Evolutionary conservation across 2,888 invertebrate genomes (phyloP).

Genomic region (Thereva nobilitata): DNA sequence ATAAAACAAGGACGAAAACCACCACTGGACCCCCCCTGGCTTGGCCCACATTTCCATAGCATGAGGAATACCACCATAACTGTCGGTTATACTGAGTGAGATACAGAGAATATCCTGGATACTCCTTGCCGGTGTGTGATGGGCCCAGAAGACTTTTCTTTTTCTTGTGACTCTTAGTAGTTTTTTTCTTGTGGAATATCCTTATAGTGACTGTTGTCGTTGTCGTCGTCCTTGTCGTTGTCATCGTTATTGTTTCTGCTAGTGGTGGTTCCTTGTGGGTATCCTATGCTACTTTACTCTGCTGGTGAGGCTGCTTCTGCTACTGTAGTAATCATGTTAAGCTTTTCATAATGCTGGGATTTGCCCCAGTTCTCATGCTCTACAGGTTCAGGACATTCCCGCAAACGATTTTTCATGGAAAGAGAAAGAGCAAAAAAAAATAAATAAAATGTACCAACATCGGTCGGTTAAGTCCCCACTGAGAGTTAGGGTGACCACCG

Average conservation of each 20-base stretch:
- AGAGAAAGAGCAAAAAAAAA: not conserved
- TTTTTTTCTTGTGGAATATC: too few species aligned
- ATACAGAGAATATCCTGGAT: not conserved
- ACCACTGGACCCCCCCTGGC: not conserved
- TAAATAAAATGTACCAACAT: too few species aligned
- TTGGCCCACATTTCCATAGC: not conserved
- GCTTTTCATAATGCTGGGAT: conserved; percentile 25
- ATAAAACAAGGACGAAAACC: conserved; percentile 20
- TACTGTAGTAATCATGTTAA: conserved; percentile 6
- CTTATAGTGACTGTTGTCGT: too few species aligned
- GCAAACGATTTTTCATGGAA: conserved; percentile 8
- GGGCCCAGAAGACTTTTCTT: too few species aligned
- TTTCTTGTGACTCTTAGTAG: too few species aligned
- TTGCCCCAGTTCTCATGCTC: conserved; percentile 3
- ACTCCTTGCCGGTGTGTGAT: too few species aligned
- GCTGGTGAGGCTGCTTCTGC: not conserved
- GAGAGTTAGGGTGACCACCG: conserved; percentile 2
- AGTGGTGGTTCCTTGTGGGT: not conserved
- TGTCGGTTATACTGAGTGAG: not conserved
- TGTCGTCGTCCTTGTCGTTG: too few species aligned
- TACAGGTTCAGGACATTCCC: conserved; percentile 14
- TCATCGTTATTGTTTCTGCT: too few species aligned
- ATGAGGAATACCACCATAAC: not conserved
- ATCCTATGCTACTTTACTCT: not conserved
- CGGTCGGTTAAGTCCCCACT: not conserved